Evolutionary conservation across 2,888 invertebrate species (phyloP).

Genomic region (Osedax frankpressi): DNA sequence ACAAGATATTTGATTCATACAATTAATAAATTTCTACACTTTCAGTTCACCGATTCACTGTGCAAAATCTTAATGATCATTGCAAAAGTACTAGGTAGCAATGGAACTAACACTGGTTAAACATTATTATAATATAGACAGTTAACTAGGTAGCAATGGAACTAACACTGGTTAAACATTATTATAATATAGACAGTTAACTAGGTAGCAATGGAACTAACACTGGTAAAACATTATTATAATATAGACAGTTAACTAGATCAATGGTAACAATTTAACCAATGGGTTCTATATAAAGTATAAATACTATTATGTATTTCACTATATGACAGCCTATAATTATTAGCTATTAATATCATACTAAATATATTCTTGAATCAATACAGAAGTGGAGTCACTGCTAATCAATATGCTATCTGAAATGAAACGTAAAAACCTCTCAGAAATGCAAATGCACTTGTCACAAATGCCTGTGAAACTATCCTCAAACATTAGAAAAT

Average conservation of each 20-base stretch:
- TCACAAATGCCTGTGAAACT: background rate
- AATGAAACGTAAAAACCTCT: background rate
- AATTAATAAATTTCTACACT: background rate
- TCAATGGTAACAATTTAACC: no score
- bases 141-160: conserved; percentile 29
- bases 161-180: background rate
- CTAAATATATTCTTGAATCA: background rate
- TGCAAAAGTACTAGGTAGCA: conserved; percentile 30
- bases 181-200: background rate
- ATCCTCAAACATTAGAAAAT: background rate
- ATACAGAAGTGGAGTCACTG: background rate
- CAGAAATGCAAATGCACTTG: background rate
- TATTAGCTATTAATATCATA: background rate
- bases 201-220: conserved; percentile 28
- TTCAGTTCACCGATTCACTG: conserved; percentile 26
- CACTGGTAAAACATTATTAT: background rate
- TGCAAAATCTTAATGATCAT: conserved; percentile 29
- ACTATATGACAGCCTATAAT: no score
- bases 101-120: background rate
- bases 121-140: background rate
- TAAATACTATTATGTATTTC: no score
- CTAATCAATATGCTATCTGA: background rate
- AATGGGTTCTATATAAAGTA: no score
- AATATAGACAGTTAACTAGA: conserved; percentile 29
- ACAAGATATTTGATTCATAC: background rate